These are phyloP conservation scores for Lycocerus yunnanus DNA, from an alignment of 2,888 invertebrate genomes.

Conservation along the genomic window DNA sequence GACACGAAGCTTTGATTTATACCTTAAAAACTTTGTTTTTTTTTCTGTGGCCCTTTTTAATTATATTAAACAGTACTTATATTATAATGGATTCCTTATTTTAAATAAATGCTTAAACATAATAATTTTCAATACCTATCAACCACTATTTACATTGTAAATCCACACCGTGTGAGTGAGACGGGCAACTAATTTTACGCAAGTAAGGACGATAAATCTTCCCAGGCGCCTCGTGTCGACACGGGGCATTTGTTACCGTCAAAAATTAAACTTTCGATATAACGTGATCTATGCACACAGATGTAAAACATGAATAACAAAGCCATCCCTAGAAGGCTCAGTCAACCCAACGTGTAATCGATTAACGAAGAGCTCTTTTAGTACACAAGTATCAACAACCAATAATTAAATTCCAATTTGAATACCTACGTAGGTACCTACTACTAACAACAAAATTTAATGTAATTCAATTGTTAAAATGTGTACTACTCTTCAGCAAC, in stretches of 20 bases:
- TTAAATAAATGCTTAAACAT: slow-evolving; percentile 14
- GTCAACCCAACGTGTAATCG: slow-evolving; percentile 1
- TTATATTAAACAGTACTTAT: slow-evolving; percentile 9
- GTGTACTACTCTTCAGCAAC: not conserved
- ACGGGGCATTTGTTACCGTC: slow-evolving; percentile 30
- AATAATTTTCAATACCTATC: slow-evolving; percentile 11
- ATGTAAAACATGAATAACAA: slow-evolving; percentile 22
- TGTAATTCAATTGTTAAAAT: not conserved
- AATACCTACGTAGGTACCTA: not conserved
- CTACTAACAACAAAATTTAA: not conserved
- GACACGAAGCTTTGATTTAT: not conserved
- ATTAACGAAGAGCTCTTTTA: not conserved
- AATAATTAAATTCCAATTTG: slow-evolving; percentile 21
- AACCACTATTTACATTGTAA: slow-evolving; percentile 27
- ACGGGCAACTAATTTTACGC: slow-evolving; percentile 31
- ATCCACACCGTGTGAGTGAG: slow-evolving; percentile 21
- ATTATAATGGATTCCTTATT: slow-evolving; percentile 4
- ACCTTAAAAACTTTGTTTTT: not conserved
- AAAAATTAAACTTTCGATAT: slow-evolving; percentile 30
- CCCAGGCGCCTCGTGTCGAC: slow-evolving; percentile 26
- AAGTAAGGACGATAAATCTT: slow-evolving; percentile 29
- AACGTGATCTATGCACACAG: slow-evolving; percentile 24
- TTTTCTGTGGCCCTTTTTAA: not conserved
- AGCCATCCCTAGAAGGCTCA: slow-evolving; percentile 6
- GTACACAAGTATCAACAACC: not conserved